These are phyloP conservation scores for Crocallis elinguaria DNA, from an alignment of 2,888 invertebrate genomes.

Conservation along the genomic window DNA sequence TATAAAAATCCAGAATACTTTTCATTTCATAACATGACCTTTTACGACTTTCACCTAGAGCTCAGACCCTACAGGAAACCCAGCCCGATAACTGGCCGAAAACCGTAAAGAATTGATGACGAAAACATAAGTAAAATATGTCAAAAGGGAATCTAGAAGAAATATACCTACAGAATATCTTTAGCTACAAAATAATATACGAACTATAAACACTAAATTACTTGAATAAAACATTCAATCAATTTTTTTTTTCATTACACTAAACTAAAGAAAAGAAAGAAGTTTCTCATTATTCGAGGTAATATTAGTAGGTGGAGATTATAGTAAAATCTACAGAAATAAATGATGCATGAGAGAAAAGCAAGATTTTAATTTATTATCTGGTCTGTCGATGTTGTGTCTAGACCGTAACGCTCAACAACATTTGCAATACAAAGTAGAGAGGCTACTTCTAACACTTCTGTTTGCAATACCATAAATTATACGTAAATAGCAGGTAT, in stretches of 20 bases:
- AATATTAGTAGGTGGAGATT: no score
- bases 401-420: slow-evolving; percentile 25
- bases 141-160: no score
- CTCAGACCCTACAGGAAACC: slow-evolving; percentile 51
- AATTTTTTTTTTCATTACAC: no score
- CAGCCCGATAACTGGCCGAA: slow-evolving; percentile 48
- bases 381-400: slow-evolving; percentile 38
- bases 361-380: slow-evolving; percentile 34
- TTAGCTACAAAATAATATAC: no score
- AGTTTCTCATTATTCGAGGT: no score
- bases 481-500: no score
- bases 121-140: background rate
- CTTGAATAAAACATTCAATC: no score
- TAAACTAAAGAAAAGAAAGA: no score
- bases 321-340: slow-evolving; percentile 11
- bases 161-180: no score
- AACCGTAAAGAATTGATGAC: slow-evolving; percentile 33
- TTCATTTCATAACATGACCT: slow-evolving; percentile 70
- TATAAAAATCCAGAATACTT: slow-evolving; percentile 74
- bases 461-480: no score
- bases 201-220: no score
- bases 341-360: slow-evolving; percentile 50
- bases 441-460: no score
- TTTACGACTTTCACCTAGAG: slow-evolving; percentile 59
- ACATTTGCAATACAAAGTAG: slow-evolving; percentile 6